Evolutionary conservation across 1,140 invertebrate genomes (phyloP), one percentile per base, ranked within the genome.

Genomic region (Liolophura sinensis): DNA sequence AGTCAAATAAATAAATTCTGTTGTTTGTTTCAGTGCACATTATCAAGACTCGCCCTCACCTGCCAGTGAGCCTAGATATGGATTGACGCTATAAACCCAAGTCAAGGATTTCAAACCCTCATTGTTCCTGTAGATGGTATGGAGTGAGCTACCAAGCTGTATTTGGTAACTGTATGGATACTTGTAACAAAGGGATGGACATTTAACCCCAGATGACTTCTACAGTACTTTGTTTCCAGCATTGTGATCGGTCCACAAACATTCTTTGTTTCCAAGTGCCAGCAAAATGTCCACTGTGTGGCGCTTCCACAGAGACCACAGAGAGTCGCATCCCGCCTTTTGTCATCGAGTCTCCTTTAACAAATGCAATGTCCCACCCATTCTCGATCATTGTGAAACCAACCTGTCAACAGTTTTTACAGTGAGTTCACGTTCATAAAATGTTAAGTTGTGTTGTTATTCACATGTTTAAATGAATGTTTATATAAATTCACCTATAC

Each of bases 361-460:
- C 90, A 49, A 86, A 89, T 80, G 91, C 91, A 55, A 88, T 87
- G 60, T 89, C 91, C 73, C 87, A 90, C 83, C 89, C 90, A 60
- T 90, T 90, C 76, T 87, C 90, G 22, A 88, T 93, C 70, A 88
- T 93, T 16, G 89, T 93, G 73, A 91, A 91, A 81, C 92, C 92
- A 62, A 92, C 92, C 16, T 87, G 87, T 70, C 92, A 92, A 58
- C 90, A 92, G 86, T 93, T 93, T 85, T 84, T 93, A 62, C 90
- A 92, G 92, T 93, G 87, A 89, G 87, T 81, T 62, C 70, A 62
- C 49, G 25, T 46, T 65, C 16, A 61, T 49, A 40, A 24, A 22
- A 16, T 49, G 54, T 15, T 52, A 31, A 60, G 49, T 47, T 9
- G 49, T 56, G 25, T 46, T 59, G 1, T 27, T 25, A 48, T 46